Percentiles rank a stretch among this genome's conserved stretches.
phyloP scores from a whole-genome alignment of 2,113 vertebrate species.

The Poeciliopsis retropinna region DNA sequence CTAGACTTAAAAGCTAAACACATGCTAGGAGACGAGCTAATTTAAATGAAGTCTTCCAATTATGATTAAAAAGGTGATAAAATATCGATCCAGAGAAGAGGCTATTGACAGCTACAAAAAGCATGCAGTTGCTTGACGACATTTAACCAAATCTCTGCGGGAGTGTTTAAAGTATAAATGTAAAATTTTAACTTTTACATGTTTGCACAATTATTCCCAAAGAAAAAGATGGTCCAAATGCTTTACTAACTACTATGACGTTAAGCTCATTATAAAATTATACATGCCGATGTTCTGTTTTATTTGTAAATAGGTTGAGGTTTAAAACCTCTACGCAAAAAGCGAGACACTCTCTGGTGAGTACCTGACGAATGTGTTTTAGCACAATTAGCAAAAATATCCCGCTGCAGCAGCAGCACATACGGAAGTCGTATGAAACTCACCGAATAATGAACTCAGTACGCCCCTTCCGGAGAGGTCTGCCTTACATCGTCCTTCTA shows the following conservation, averaged over 20 bases:
- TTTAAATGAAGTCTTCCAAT: no score
- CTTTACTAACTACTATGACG: background rate
- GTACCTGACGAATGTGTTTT: background rate
- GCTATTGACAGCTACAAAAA: no score
- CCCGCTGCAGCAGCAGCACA: background rate
- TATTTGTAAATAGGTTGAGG: background rate
- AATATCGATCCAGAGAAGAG: no score
- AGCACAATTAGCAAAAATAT: background rate
- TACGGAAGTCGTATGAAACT: background rate
- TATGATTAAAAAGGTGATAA: no score
- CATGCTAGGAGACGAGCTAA: no score
- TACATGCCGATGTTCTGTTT: background rate
- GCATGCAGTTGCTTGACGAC: no score
- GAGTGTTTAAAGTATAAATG: no score
- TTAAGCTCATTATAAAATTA: background rate
- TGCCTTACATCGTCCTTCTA: background rate
- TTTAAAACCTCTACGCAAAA: background rate
- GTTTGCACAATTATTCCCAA: no score
- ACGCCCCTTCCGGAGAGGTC: background rate
- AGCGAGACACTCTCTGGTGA: background rate
- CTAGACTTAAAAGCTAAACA: no score
- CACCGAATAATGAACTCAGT: conserved; percentile 4
- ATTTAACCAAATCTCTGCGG: no score
- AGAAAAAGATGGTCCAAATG: background rate
- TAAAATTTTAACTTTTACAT: no score